Conservation (phyloP, 2,797 vertebrate species). For the Ceyx erithaca region DNA sequence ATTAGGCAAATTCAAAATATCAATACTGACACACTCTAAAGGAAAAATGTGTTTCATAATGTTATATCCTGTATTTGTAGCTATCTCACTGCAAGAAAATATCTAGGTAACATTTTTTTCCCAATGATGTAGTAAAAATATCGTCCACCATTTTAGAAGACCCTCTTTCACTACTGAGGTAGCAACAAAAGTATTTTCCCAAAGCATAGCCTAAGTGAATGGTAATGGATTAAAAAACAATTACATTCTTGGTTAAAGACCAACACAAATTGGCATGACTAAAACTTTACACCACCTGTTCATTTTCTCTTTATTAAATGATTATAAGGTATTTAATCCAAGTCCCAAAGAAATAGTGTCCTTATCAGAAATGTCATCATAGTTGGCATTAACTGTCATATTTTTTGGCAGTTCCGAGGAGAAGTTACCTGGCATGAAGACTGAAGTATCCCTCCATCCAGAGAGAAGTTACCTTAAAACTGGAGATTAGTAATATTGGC, state of each 20-base stretch:
- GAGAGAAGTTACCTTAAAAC: background rate
- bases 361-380: background rate
- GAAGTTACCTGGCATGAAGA: background rate
- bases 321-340: background rate
- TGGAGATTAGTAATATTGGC: background rate
- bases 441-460: background rate
- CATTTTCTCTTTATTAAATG: background rate
- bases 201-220: background rate
- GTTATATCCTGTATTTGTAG: background rate
- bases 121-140: background rate
- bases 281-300: conserved; percentile 12
- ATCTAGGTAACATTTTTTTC: background rate
- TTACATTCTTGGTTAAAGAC: conserved; percentile 25
- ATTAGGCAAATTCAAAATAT: background rate
- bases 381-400: background rate
- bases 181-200: background rate
- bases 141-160: background rate
- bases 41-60: background rate
- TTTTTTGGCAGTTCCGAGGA: background rate
- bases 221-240: background rate
- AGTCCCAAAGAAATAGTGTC: background rate
- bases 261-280: background rate
- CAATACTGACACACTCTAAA: background rate
- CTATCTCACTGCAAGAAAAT: background rate
- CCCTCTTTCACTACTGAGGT: background rate